Base-by-base conservation (phyloP, 2,888 invertebrate species). In the Eledone cirrhosa region DNA sequence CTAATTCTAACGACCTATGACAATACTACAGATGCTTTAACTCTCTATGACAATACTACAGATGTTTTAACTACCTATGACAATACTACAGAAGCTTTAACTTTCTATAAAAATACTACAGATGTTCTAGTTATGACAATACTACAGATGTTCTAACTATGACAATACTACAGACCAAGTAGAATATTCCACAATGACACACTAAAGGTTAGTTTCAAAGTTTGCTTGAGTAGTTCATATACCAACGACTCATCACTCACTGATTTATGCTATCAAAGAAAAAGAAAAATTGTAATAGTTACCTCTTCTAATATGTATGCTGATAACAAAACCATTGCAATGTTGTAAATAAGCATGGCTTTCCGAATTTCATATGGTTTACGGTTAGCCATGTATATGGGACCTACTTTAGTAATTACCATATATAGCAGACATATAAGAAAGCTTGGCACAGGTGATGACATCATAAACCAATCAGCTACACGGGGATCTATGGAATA, bases 291-390 rank as follows among this genome's bases (percentile, higher is more conserved):
- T 2, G 14, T 14, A 27, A 3, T 29, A 82, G 92, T 93, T 93
- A 97, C 97, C 95, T 97, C 96, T 90, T 95, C 94, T 92, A 96
- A 97, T 91, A 97, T 94, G 94, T 96, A 97, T 82, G 94, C 93
- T 89, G 97, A 97, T 91, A 97, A 95, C 85, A 95, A 88, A 48
- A 97, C 97, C 93, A 97, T 97, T 88, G 94, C 93, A 84, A 96
- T 93, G 92, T 98, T 98, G 91, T 97, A 97, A 83, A 94, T 91
- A 85, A 97, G 94, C 89, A 98, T 93, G 80, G 95, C 90, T 86
- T 93, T 93, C 86, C 95, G 93, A 82, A 97, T 93, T 89, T 96
- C 94, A 92, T 95, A 94, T 69, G 97, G 95, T 92, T 96, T 95
- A 83, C 96, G 93, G 90, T 96, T 95, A 87, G 95, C 95, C 97